Conservation (phyloP, 2,113 vertebrate genomes). For the Pungitius pungitius region DNA sequence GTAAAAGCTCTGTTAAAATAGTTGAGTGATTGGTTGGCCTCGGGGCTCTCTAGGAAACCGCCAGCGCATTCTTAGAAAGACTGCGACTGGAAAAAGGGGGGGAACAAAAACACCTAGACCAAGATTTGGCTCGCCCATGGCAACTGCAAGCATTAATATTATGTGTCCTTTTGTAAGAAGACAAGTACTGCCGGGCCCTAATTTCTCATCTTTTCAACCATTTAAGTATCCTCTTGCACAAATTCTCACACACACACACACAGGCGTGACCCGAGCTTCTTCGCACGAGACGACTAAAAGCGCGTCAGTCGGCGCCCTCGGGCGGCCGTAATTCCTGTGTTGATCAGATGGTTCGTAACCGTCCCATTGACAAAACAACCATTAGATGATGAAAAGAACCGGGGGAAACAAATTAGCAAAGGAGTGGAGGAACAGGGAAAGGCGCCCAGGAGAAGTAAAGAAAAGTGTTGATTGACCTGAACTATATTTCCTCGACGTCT, state of each 20-base stretch:
- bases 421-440: background rate
- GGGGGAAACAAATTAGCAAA: constrained; percentile 20
- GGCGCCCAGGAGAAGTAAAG: background rate
- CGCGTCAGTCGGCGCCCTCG: constrained; percentile 3
- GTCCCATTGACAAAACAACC: constrained; percentile 44
- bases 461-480: constrained; percentile 19
- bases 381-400: constrained; percentile 18
- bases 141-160: constrained; percentile 32
- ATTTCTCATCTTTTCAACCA: constrained; percentile 4
- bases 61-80: constrained; percentile 62
- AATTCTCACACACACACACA: constrained; percentile 1
- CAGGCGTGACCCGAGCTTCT: constrained; percentile 9
- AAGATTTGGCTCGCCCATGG: constrained; percentile 4
- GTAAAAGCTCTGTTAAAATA: constrained; percentile 24
- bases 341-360: constrained; percentile 36
- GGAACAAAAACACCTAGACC: background rate
- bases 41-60: constrained; percentile 61
- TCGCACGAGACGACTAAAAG: constrained; percentile 5
- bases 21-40: constrained; percentile 18
- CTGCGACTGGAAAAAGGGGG: too few species aligned
- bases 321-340: constrained; percentile 18
- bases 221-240: background rate
- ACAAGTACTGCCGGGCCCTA: constrained; percentile 10
- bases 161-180: background rate
- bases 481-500: background rate